Evolutionary conservation across 2,797 vertebrate species (phyloP), one percentile per base, ranked within the genome.

Genomic region (Hoplostethus mediterraneus): DNA sequence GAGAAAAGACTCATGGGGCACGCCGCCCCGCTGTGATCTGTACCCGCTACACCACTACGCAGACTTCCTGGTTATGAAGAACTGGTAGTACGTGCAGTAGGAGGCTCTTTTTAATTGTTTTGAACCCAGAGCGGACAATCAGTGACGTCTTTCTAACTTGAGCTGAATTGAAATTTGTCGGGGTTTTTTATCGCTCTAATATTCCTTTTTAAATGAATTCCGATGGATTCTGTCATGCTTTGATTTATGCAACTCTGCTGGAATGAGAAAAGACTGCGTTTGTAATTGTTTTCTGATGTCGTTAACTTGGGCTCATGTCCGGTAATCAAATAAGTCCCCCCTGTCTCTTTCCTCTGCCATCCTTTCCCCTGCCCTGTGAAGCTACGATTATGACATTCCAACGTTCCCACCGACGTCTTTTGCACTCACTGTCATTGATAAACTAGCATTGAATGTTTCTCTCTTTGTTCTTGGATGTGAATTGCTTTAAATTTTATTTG

Each of bases 221-320:
- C 83, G 73, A 89, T 88, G 85, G 91, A 94, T 94, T 86, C 67
- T 89, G 89, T 90, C 89, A 73, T 14, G 54, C 77, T 89, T 89
- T 93, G 92, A 94, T 95, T 94, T 88, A 90, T 95, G 94, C 93
- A 90, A 80, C 87, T 89, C 75, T 82, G 81, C 87, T 87, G 87
- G 83, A 87, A 94, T 88, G 88, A 91, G 87, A 87, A 93, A 86
- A 90, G 78, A 91, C 87, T 90, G 83, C 81, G 76, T 90, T 90
- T 91, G 89, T 94, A 91, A 92, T 93, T 89, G 88, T 89, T 77
- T 89, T 89, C 82, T 91, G 89, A 93, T 87, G 89, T 90, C 25
- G 70, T 93, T 93, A 91, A 87, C 91, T 58, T 83, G 48, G 91
- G 83, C 87, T 89, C 83, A 85, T 86, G 89, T 91, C 87, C 90